A percentile compares a stretch with the other conserved stretches of the same genome.
Conservation (phyloP, 2,113 vertebrate genomes). For the Anoura caudifer region DNA sequence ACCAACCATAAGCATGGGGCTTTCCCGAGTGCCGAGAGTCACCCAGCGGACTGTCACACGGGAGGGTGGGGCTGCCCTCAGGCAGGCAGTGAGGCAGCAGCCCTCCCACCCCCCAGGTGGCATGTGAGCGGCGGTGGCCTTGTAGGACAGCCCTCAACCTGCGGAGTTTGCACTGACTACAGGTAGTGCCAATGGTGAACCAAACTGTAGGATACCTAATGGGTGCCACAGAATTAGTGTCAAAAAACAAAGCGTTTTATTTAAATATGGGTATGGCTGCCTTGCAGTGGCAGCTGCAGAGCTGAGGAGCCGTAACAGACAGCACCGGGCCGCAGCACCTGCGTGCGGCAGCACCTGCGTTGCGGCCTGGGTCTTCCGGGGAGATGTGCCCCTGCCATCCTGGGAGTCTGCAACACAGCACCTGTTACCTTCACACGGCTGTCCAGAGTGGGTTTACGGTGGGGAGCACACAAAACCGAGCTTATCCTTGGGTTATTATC, state of each 20-base stretch:
- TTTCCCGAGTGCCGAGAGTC: background rate
- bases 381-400: background rate
- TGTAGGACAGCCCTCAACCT: background rate
- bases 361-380: too few species aligned
- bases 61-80: background rate
- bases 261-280: background rate
- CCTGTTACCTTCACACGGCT: background rate
- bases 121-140: background rate
- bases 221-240: background rate
- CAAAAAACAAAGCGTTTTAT: background rate
- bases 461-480: background rate
- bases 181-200: background rate
- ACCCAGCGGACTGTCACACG: background rate
- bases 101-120: background rate
- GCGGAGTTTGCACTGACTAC: background rate
- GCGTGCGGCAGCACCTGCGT: too few species aligned
- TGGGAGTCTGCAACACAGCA: background rate
- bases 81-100: background rate
- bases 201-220: background rate
- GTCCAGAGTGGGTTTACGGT: background rate
- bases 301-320: background rate
- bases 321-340: background rate
- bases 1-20: background rate
- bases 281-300: background rate
- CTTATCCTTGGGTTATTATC: background rate